A percentile compares a stretch with the other conserved stretches of the same genome.
These are phyloP conservation scores for Mirza zaza DNA, from an alignment of 2,113 vertebrate genomes.

Conservation along the genomic window DNA sequence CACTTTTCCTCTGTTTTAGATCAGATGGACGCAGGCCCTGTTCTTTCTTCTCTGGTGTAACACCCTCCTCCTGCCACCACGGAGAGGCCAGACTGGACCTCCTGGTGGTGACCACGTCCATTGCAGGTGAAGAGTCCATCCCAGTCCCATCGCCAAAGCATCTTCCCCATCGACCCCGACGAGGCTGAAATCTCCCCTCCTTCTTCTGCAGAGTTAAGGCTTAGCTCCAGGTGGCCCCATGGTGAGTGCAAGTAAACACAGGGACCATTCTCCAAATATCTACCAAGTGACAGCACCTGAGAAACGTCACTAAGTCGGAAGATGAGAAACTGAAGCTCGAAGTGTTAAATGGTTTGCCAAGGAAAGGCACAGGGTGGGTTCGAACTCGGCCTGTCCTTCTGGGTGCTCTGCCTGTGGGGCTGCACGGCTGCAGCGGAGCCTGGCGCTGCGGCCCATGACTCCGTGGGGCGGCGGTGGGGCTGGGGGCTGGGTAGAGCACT, in stretches of 20 bases:
- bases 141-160: not conserved
- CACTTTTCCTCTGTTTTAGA: not conserved
- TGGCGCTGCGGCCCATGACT: no score
- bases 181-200: not conserved
- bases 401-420: not conserved
- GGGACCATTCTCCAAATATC: not conserved
- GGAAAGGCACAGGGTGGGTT: not conserved
- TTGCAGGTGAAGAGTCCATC: not conserved
- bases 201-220: not conserved
- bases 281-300: not conserved
- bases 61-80: rapidly evolving
- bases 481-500: not conserved
- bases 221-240: not conserved
- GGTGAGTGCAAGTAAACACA: not conserved
- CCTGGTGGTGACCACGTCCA: not conserved
- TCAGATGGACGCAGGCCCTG: not conserved
- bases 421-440: not conserved
- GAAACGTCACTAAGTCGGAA: no score
- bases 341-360: not conserved
- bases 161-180: not conserved
- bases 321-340: not conserved
- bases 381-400: not conserved
- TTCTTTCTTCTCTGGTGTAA: not conserved
- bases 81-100: not conserved
- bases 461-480: not conserved